A percentile compares a stretch with the other conserved stretches of the same genome.
phyloP scores from a whole-genome alignment of 2,888 invertebrate species.

The Acleris cristana region DNA sequence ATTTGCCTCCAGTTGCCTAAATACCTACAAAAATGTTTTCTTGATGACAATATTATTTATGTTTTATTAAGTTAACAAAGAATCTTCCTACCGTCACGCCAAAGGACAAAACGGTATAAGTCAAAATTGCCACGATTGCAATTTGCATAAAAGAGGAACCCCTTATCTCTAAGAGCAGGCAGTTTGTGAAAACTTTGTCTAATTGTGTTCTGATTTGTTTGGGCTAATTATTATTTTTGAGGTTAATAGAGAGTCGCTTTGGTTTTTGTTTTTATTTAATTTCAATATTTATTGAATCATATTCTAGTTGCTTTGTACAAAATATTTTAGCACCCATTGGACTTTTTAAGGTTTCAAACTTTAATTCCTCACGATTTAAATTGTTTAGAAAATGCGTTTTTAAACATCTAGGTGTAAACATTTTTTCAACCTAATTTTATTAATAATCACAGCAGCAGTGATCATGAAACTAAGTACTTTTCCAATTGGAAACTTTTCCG shows the following conservation, averaged over 20 bases:
- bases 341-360: too few species aligned
- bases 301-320: not conserved
- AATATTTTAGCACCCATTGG: too few species aligned
- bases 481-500: not conserved
- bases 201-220: slow-evolving; percentile 74
- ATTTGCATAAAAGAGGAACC: slow-evolving; percentile 78
- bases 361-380: too few species aligned
- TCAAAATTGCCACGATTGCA: slow-evolving; percentile 56
- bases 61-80: too few species aligned
- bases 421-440: too few species aligned
- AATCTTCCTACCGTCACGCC: not conserved
- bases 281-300: not conserved
- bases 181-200: slow-evolving; percentile 78
- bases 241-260: slow-evolving; percentile 48
- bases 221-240: slow-evolving; percentile 63
- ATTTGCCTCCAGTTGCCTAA: too few species aligned
- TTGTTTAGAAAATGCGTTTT: too few species aligned
- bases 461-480: not conserved
- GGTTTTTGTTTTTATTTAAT: slow-evolving; percentile 23
- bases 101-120: slow-evolving; percentile 48
- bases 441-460: not conserved
- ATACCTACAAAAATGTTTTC: too few species aligned
- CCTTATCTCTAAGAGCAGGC: slow-evolving; percentile 76
- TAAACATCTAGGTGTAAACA: too few species aligned
- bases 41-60: too few species aligned